These are phyloP conservation scores for Harpegnathos saltator DNA, from an alignment of 1,140 invertebrate genomes.

Conservation along the genomic window DNA sequence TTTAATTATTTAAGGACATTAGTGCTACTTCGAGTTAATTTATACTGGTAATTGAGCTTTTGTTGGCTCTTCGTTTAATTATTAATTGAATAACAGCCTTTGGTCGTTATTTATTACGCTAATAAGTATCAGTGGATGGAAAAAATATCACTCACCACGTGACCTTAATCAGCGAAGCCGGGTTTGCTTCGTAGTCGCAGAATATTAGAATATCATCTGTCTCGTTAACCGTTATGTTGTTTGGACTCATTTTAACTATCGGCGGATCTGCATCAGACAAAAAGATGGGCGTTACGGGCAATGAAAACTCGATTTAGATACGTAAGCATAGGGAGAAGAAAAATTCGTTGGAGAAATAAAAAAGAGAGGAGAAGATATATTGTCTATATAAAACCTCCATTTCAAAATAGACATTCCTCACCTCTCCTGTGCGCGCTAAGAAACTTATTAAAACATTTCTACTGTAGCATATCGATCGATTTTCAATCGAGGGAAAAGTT, in stretches of 20 bases:
- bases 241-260: conserved; percentile 90
- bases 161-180: conserved; percentile 89
- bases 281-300: neutral
- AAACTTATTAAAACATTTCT: neutral
- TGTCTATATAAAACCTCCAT: neutral
- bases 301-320: neutral
- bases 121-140: neutral
- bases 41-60: too few relatives aligned
- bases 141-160: conserved; percentile 89
- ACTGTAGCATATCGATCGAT: neutral
- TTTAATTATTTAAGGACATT: neutral
- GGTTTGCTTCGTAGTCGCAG: conserved; percentile 94
- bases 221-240: conserved; percentile 92
- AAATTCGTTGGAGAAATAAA: neutral
- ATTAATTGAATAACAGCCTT: too few relatives aligned
- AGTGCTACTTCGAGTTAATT: neutral
- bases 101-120: too few relatives aligned
- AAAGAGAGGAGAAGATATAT: neutral
- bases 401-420: neutral
- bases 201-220: conserved; percentile 90
- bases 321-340: neutral
- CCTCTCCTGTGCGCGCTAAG: neutral
- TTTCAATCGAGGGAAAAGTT: neutral
- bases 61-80: too few relatives aligned
- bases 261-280: conserved; percentile 90